phyloP scores from a whole-genome alignment of 1,140 invertebrate genomes.

The Pantala flavescens region DNA sequence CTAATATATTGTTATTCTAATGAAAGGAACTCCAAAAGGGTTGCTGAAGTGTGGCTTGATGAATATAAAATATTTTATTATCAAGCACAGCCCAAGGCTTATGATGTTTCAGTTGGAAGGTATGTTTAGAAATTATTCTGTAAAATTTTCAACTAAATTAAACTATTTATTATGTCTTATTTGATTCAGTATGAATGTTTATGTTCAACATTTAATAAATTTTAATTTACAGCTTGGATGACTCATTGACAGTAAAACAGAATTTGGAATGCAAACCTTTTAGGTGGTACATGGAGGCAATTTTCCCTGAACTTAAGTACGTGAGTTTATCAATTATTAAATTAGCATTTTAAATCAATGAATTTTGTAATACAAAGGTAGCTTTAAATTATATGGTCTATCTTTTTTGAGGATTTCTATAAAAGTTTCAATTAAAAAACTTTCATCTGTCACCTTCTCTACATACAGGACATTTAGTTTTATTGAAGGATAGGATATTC shows the following conservation, averaged over 20 bases:
- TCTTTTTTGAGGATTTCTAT: no score
- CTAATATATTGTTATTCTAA: no score
- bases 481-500: no score
- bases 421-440: no score
- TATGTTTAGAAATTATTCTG: not conserved
- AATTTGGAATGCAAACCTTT: not conserved
- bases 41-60: constrained; percentile 40
- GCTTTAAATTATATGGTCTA: no score
- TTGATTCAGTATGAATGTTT: not conserved
- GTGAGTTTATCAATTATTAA: no score
- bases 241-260: not conserved
- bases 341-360: no score
- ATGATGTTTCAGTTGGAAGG: not conserved
- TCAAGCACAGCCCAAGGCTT: constrained; percentile 19
- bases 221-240: not conserved
- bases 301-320: not conserved
- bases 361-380: no score
- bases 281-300: not conserved
- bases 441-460: no score
- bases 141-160: not conserved
- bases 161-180: not conserved
- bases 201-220: not conserved
- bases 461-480: no score
- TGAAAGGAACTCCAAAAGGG: constrained; percentile 28
- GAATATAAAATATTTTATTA: constrained; percentile 36